These are phyloP conservation scores for Bombus soroeensis DNA, from an alignment of 1,140 invertebrate genomes.

Conservation along the genomic window DNA sequence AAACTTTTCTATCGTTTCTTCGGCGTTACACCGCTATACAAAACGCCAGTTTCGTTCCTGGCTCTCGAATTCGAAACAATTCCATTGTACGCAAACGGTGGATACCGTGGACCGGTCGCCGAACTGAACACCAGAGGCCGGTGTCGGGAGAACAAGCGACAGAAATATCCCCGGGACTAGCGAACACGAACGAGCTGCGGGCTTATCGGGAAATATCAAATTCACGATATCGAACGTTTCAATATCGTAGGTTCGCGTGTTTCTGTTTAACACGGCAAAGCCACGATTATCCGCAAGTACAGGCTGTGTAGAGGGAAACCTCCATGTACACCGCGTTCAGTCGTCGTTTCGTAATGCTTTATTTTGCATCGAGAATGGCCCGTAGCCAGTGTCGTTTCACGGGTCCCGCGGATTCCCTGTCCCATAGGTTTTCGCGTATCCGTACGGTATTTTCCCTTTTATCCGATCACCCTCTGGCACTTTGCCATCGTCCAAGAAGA, in stretches of 20 bases:
- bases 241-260: background rate
- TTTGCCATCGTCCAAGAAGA: constrained; percentile 58
- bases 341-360: constrained; percentile 52
- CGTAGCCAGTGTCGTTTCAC: constrained; percentile 46
- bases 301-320: background rate
- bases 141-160: background rate
- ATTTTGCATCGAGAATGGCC: constrained; percentile 59
- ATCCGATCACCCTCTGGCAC: constrained; percentile 54
- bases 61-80: constrained; percentile 12
- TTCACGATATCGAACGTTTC: background rate
- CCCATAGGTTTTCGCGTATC: constrained; percentile 50
- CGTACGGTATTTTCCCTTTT: constrained; percentile 27
- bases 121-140: background rate
- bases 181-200: background rate
- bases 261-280: background rate
- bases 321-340: background rate
- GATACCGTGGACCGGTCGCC: background rate
- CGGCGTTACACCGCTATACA: no score
- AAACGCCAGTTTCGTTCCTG: no score
- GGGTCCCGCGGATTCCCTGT: constrained; percentile 22
- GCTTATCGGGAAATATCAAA: background rate
- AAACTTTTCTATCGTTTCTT: background rate
- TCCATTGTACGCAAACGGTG: background rate
- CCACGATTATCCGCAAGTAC: constrained; percentile 26
- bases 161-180: background rate